A percentile compares a stretch with the other conserved stretches of the same genome.
Evolutionary conservation across 2,113 vertebrate genomes (phyloP).

Genomic region (Podarcis muralis): DNA sequence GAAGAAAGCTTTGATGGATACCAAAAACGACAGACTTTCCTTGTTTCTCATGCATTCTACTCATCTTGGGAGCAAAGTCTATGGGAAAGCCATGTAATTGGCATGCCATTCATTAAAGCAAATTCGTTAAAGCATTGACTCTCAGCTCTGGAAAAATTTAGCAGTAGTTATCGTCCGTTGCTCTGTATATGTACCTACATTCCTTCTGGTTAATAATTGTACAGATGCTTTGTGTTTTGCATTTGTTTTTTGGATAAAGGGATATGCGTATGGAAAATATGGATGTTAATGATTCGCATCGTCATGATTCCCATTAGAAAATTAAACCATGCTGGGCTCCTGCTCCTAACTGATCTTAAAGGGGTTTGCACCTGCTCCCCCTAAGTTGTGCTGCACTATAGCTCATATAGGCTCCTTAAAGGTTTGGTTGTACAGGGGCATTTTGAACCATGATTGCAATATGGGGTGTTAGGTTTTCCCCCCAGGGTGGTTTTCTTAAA

Average conservation of each 20-base stretch:
- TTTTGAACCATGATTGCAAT: background rate
- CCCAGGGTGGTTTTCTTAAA: too few relatives aligned
- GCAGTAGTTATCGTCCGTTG: background rate
- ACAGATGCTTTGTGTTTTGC: constrained; percentile 34
- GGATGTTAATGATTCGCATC: constrained; percentile 35
- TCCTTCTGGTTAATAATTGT: constrained; percentile 16
- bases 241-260: constrained; percentile 48
- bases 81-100: constrained; percentile 55
- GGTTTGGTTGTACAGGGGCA: background rate
- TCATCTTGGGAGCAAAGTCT: constrained; percentile 60
- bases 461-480: too few relatives aligned
- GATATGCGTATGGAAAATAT: background rate
- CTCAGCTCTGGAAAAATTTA: background rate
- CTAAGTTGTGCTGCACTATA: background rate
- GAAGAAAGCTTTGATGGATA: constrained; percentile 71
- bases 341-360: background rate
- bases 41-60: constrained; percentile 70
- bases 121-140: constrained; percentile 15
- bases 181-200: background rate
- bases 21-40: constrained; percentile 61
- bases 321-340: background rate
- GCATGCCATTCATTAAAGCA: constrained; percentile 42
- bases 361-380: background rate
- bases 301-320: constrained; percentile 31
- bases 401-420: too few relatives aligned